Conservation (phyloP, 1,140 invertebrate genomes). For the Acromyrmex charruanus region DNA sequence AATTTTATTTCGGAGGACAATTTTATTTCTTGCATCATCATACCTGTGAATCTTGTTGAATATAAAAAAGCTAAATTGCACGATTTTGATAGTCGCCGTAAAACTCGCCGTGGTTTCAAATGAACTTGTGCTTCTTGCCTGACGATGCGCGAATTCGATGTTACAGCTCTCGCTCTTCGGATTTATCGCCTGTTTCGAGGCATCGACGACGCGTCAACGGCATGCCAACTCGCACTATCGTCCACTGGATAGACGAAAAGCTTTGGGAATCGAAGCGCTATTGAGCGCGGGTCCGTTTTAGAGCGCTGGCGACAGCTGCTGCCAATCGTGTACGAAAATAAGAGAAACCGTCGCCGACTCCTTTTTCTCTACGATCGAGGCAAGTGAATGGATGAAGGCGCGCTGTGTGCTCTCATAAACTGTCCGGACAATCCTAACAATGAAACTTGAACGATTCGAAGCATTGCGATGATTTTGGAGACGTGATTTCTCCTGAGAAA, state of each 20-base stretch:
- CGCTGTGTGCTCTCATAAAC: slow-evolving; percentile 61
- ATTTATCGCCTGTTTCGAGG: slow-evolving; percentile 74
- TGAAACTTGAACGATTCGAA: slow-evolving; percentile 25
- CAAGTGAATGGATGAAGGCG: slow-evolving; percentile 44
- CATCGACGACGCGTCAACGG: slow-evolving; percentile 71
- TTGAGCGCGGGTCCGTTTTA: slow-evolving; percentile 54
- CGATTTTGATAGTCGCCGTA: slow-evolving; percentile 41
- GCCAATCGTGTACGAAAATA: slow-evolving; percentile 70
- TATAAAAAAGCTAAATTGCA: background rate
- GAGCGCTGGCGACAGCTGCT: slow-evolving; percentile 66
- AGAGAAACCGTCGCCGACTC: slow-evolving; percentile 52
- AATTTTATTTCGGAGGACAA: background rate
- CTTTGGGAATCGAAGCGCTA: slow-evolving; percentile 47
- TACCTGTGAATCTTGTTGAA: slow-evolving; percentile 14
- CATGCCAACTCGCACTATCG: slow-evolving; percentile 52
- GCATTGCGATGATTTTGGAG: background rate
- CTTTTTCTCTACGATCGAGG: slow-evolving; percentile 34
- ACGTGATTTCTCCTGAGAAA: background rate
- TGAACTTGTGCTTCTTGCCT: background rate
- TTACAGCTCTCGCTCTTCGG: slow-evolving; percentile 48
- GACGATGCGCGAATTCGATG: slow-evolving; percentile 21
- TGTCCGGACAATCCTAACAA: slow-evolving; percentile 50
- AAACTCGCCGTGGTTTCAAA: slow-evolving; percentile 40
- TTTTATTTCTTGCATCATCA: background rate
- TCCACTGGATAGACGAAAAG: slow-evolving; percentile 66